Evolutionary conservation across 2,888 invertebrate genomes (phyloP), one percentile per base, ranked within the genome.

Genomic region (Drosophila quasianomalipes): DNA sequence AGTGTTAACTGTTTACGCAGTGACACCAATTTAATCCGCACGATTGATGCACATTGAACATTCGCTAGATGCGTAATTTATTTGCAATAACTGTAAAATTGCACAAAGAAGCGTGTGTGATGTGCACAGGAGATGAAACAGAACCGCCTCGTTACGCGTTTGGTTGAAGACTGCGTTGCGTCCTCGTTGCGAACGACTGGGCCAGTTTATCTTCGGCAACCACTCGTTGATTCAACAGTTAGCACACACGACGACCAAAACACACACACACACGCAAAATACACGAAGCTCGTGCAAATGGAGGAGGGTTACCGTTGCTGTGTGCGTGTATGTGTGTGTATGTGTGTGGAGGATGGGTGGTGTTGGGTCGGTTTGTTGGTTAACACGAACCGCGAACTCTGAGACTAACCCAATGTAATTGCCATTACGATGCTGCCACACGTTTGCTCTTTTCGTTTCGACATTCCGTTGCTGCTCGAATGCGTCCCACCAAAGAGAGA

Each of bases 171-270:
- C 92, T 92, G 79, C 81, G 70, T 69, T 58, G 53, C 66, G 54
- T 66, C 68, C 66, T 74, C 65, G 78, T 58, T 76, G 77, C 54
- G 59, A 70, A 72, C 76, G 85, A 81, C 44, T 55, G 68, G 53
- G 74, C 61, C 68, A 67, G 47, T 22, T 47, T 26, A 47, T 16
- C 67, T 61, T 84, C 90, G 85, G 81, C 82, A 91, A 90, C 91
- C 89, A 91, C 83, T 89, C 91, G 79, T 84, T 88, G 90, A 88
- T 88, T 88, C 88, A 88, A 88, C 88, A 88, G 88, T 90, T 88
- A 73, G 60, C 81, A 78, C 75, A 76, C 57, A 57, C 55, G 37
- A 57, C 57, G 57, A 39, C 39, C 39, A 9, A 28, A 55, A 28
- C n/a, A 55, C 55, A 35, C 12, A 7, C n/a, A 47, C 47, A 78